Percentiles rank a stretch among this genome's conserved stretches.
These are phyloP conservation scores for Micropoecilia bifurca DNA, from an alignment of 2,797 vertebrate species.

Conservation along the genomic window DNA sequence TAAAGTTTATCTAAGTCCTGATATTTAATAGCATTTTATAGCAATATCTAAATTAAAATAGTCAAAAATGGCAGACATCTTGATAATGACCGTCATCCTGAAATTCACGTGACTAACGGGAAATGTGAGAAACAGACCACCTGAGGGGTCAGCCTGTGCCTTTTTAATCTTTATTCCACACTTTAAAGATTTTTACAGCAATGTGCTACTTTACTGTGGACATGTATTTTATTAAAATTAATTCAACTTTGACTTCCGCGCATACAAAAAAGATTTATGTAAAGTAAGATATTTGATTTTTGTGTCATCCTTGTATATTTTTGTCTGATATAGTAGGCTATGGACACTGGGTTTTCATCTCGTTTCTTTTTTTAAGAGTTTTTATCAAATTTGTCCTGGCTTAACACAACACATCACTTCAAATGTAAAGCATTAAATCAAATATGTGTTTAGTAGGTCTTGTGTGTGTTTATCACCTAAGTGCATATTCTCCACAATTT, in stretches of 20 bases:
- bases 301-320: neutral
- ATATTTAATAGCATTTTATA: too few relatives aligned
- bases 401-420: neutral
- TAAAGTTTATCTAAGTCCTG: too few relatives aligned
- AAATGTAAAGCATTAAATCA: conserved; percentile 7
- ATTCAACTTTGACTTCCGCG: neutral
- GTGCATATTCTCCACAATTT: neutral
- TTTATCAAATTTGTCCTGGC: neutral
- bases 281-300: neutral
- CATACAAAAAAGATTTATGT: neutral
- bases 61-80: too few relatives aligned
- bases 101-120: too few relatives aligned
- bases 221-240: neutral
- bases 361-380: neutral
- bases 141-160: too few relatives aligned
- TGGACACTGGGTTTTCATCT: neutral
- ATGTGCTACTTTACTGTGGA: too few relatives aligned
- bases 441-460: conserved; percentile 3
- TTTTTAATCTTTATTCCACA: too few relatives aligned
- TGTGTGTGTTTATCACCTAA: too few relatives aligned
- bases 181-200: too few relatives aligned
- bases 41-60: too few relatives aligned
- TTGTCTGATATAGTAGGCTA: neutral
- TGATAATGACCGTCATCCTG: too few relatives aligned
- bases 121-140: too few relatives aligned